phyloP scores from a whole-genome alignment of 23 tunicate species.

The Botrylloides violaceus region DNA sequence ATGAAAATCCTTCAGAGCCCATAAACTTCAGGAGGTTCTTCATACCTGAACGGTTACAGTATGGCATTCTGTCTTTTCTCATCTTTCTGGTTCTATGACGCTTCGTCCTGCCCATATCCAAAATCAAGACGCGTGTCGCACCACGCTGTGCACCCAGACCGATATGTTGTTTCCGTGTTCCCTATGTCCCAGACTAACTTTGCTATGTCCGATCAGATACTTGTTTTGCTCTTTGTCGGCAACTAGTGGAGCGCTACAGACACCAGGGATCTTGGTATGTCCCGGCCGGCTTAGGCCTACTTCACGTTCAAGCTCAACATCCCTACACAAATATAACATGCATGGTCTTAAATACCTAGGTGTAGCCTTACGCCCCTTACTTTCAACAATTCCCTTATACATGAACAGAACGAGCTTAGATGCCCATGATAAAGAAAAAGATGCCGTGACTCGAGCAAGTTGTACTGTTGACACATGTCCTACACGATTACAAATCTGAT shows the following conservation, averaged over 20 bases:
- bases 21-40: slow-evolving; percentile 1
- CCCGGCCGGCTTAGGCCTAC: no score
- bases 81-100: neutral
- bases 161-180: no score
- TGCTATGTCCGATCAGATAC: no score
- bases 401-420: neutral
- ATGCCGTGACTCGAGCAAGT: neutral
- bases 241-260: no score
- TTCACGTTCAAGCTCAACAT: no score
- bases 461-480: neutral
- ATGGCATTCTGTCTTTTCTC: neutral
- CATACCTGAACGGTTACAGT: neutral
- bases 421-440: neutral
- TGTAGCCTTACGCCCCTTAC: neutral
- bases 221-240: no score
- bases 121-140: no score
- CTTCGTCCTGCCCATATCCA: slow-evolving; percentile 5
- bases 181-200: no score
- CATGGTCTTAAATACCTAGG: no score
- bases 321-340: no score
- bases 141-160: no score
- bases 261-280: no score
- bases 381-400: neutral
- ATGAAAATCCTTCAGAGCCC: neutral
- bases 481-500: neutral